Evolutionary conservation across 2,113 vertebrate species (phyloP).

Genomic region (Passer domesticus): DNA sequence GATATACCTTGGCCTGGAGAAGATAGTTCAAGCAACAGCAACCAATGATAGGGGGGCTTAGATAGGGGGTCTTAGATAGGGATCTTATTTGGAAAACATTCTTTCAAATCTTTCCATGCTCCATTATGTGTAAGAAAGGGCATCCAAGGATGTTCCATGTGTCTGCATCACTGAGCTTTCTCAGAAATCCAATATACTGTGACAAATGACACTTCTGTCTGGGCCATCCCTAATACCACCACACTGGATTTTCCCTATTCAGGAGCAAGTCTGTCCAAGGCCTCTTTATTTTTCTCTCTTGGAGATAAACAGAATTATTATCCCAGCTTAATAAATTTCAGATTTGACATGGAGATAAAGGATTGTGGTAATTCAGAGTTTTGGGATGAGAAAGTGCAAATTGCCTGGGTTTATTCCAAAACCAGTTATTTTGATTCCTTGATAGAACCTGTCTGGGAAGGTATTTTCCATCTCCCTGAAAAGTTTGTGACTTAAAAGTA

Average conservation of each 20-base stretch:
- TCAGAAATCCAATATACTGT: background rate
- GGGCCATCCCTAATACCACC: background rate
- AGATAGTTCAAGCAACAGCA: background rate
- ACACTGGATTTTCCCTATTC: background rate
- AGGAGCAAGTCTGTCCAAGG: background rate
- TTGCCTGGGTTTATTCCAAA: background rate
- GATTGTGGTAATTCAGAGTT: background rate
- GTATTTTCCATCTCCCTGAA: background rate
- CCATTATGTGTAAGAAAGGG: background rate
- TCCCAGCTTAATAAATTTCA: background rate
- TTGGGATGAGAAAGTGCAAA: background rate
- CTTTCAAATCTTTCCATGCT: background rate
- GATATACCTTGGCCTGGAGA: background rate
- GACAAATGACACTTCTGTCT: background rate
- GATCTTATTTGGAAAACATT: background rate
- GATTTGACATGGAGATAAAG: background rate
- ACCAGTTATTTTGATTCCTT: accelerated
- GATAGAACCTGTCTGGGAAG: background rate
- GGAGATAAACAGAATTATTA: background rate
- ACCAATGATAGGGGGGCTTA: background rate
- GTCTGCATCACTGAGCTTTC: background rate
- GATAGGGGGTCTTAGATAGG: background rate
- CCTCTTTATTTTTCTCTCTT: background rate
- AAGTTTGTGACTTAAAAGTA: background rate
- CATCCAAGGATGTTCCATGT: background rate